Base-by-base conservation (phyloP, 2,113 vertebrate genomes). In the Toxotes jaculatrix region DNA sequence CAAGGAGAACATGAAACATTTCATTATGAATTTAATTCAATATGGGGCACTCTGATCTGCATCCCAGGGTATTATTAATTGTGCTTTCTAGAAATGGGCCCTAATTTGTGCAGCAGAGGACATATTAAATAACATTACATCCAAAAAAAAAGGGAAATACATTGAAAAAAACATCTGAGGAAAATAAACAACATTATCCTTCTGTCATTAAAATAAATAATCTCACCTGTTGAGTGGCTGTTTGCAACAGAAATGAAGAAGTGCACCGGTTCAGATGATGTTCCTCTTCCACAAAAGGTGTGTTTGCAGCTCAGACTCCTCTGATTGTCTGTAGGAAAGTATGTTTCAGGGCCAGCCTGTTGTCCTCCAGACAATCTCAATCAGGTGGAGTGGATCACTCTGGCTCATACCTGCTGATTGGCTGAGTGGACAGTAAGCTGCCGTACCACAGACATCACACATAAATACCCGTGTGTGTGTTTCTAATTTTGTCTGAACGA, bases 401-500 rank as follows among this genome's bases (percentile, higher is more conserved):
- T 4, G 36, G 70, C 66, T 71, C 74, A 42, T 32, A n/a, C 19
- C 47, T 59, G 66, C 84, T 81, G 74, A 94, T 92, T 92, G 93
- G 93, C 80, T 74, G 82, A 43, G 9, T 4, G 45, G 7, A 7
- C 43, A 4, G 3, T 93, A 92, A 93, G 79, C 91, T 57, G 81
- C 76, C 83, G 70, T 38, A 57, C 17, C 53, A 2, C 36, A 12
- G 3, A 83, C 87, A 87, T 49, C 66, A 47, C 6, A 7, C 65
- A 62, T 62, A 84, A 88, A 89, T 88, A 89, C 79, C 74, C 82
- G 12, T 83, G 68, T 32, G 4, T 67, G 16, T 34, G 53, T 76
- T 85, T 86, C 90, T 91, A 88, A 88, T 53, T 90, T 65, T 51
- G 77, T 74, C 64, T 7, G 4, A 74, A 79, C 83, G 61, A 87